Evolutionary conservation across 2,113 vertebrate species (phyloP), one percentile per base, ranked within the genome.

Genomic region (Hemiscyllium ocellatum): DNA sequence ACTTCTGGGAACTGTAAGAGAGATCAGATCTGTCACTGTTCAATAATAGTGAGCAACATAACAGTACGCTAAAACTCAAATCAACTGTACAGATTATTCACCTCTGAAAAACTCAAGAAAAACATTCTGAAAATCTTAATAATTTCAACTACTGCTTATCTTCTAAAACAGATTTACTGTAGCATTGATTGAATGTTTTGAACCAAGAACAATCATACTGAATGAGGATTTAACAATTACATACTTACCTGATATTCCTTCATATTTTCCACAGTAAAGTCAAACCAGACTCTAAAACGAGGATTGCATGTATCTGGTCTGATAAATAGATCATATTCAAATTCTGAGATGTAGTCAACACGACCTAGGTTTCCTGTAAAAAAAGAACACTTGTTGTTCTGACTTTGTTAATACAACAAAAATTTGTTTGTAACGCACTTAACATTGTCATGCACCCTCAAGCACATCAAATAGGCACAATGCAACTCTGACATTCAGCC

Each of bases 261-360:
- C 94, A 99, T 97, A 19, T 99, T 99, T 97, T 99, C 99, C 97
- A 99, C 98, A 0, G 98, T 99, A 97, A 99, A 99, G 97, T 99
- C 99, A 97, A 99, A 99, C 99, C 99, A 99, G 72, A 99, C 99
- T 97, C 99, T 97, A 97, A 99, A 99, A 96, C 99, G 98, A 20
- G 99, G 98, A 96, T 99, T 99, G 97, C 99, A 99, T 87, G 99
- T 99, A 96, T 99, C 99, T 0, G 99, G 99, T 56, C 99, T 98
- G 96, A 99, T 99, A 97, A 99, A 99, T 50, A 99, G 98, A 97
- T 99, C 99, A 96, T 99, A 99, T 96, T 99, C 99, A 97, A 99
- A 99, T 90, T 99, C 99, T 85, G 98, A 98, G 97, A 99, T 97
- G 94, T 98, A 98, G 96, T 99, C 98, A 68, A 99, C 99, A 29